Evolutionary conservation across 2,888 invertebrate genomes (phyloP), one percentile per base, ranked within the genome.

Genomic region (Orthosia gothica): DNA sequence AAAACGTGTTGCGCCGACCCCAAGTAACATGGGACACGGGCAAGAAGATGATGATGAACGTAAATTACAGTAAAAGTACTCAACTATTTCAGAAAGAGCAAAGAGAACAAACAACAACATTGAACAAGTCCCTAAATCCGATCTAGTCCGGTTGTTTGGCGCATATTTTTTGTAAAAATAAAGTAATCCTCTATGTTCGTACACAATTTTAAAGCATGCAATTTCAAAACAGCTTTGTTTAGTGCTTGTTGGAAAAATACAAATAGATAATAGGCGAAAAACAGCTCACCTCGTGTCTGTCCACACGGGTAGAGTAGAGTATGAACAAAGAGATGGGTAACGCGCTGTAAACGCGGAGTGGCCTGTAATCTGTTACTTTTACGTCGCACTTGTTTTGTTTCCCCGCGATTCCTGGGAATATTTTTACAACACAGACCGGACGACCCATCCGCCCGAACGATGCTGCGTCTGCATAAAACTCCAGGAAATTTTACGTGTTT

Each of bases 401-500:
- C 84, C 85, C 83, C 87, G 79, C 90, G 87, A 90, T 91, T 89
- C 90, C 89, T 87, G 86, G 84, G 91, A 92, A 93, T 93, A 95
- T 94, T 95, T 94, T 93, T 90, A 91, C 90, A 93, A 89, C 92
- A 89, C 89, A 87, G 89, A 87, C 88, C 85, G 87, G 88, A 89
- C 88, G 91, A 89, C 89, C 93, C 92, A 92, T 93, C 92, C 91
- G 87, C 85, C 89, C 84, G 87, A 90, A 93, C 91, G 92, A 91
- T 91, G 94, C 93, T 92, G 88, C 88, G 93, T 94, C 92, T 93
- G 94, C 93, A 94, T 90, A 92, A 92, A 92, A 91, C 89, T 89
- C 92, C 89, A 88, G 90, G 90, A 91, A 93, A 92, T 93, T 94
- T 94, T 94, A 95, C 94, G 93, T 94, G 92, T 94, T 93, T 91